Conservation (phyloP, 2,113 vertebrate species). For the Mungos mungo region DNA sequence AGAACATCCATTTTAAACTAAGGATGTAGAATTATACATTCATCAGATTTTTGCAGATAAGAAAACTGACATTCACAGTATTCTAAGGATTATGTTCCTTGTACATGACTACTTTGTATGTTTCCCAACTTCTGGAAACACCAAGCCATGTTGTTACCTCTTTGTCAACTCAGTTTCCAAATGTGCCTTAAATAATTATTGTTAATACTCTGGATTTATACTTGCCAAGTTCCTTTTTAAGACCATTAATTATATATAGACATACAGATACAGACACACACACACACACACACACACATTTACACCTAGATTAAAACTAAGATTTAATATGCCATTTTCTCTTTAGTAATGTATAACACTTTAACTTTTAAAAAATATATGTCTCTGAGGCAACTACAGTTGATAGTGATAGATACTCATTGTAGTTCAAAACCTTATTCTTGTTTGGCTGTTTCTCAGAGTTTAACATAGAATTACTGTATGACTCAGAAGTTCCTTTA, state of each 20-base stretch:
- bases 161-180: neutral
- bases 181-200: neutral
- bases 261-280: neutral
- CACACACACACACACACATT: neutral
- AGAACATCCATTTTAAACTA: neutral
- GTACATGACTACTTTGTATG: neutral
- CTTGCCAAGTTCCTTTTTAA: neutral
- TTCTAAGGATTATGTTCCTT: neutral
- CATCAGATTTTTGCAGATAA: neutral
- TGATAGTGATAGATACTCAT: neutral
- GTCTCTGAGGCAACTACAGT: neutral
- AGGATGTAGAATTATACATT: neutral
- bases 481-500: neutral
- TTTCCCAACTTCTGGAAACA: neutral
- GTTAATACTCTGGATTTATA: neutral
- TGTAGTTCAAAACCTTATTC: neutral
- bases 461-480: neutral
- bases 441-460: neutral
- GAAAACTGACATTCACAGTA: neutral
- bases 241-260: neutral
- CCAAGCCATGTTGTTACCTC: neutral
- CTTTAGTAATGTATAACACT: neutral
- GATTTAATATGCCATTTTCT: neutral
- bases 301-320: neutral
- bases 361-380: neutral